Evolutionary conservation across 2,888 invertebrate genomes (phyloP).

Genomic region (Ectemnius lituratus): DNA sequence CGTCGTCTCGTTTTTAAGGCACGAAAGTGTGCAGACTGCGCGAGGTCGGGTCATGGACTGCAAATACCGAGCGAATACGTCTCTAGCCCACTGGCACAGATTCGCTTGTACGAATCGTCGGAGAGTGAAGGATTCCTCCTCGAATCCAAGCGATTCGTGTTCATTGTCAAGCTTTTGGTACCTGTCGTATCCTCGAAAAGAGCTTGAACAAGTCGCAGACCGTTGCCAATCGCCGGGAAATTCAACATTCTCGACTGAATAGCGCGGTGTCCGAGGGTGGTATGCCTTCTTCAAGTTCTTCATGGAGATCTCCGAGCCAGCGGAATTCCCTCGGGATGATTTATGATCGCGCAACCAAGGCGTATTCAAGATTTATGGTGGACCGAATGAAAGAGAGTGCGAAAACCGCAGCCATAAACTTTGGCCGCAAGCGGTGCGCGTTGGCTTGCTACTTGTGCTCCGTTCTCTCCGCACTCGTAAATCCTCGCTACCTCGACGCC

Average conservation of each 20-base stretch:
- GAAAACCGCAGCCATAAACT: conserved; percentile 63
- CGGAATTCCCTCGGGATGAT: conserved; percentile 35
- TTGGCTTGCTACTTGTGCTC: conserved; percentile 30
- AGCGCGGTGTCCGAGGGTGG: too few species aligned
- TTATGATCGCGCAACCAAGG: conserved; percentile 39
- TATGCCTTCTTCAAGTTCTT: too few species aligned
- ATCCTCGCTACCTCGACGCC: conserved; percentile 31
- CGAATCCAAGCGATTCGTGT: too few species aligned
- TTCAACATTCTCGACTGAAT: too few species aligned
- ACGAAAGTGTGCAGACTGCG: neutral
- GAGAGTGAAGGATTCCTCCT: too few species aligned
- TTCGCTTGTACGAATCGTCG: conserved; percentile 8
- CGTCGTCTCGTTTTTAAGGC: neutral
- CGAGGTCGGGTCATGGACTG: conserved; percentile 23
- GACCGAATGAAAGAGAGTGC: conserved; percentile 50
- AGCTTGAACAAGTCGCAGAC: too few species aligned
- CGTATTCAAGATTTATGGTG: conserved; percentile 59
- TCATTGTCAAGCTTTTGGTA: too few species aligned
- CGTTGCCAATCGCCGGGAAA: too few species aligned
- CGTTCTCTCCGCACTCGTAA: conserved; percentile 22
- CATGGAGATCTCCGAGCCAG: too few species aligned
- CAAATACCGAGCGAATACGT: conserved; percentile 37
- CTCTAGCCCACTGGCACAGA: conserved; percentile 38
- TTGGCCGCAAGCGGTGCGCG: conserved; percentile 40
- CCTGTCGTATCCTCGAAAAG: too few species aligned